Evolutionary conservation across 2,888 invertebrate species (phyloP), one percentile per base, ranked within the genome.

Genomic region (Gymnocheta viridis): DNA sequence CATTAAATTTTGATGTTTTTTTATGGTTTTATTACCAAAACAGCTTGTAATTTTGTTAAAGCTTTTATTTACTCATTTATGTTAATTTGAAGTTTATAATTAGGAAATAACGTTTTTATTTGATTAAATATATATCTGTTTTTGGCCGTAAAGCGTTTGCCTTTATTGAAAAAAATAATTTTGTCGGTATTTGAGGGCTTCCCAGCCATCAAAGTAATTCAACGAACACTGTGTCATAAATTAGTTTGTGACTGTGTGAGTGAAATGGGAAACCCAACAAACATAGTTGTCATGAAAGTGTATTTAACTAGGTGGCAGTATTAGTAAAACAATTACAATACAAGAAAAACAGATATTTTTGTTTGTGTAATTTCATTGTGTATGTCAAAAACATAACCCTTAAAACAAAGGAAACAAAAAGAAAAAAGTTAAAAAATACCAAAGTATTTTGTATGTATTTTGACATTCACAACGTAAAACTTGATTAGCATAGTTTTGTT

Each of bases 1-100:
- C 72, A 24, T 41, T 60, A 24, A 82, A 82, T 78, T 78, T 84
- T 76, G 29, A 19, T 44, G 9, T 14, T 56, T 72, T 69, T 81
- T 70, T 67, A 54, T 9, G 49, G 60, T 69, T 76, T 76, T 78
- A 24, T 27, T 24, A 29, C n/a, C 17, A 44, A 81, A 67, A 32
- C 35, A 49, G 12, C 6, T 7, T 32, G 44, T 47, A 51, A 5
- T 38, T 29, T 22, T 2, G 22, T 62, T 27, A 14, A 10, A 47
- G 19, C 5, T 44, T 17, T 44, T 62, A 19, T 44, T 2, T 24
- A 62, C 44, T 54, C 74, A 69, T 74, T 58, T 24, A 66, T 49
- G 10, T 19, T 60, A 19, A 22, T 66, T 5, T 72, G 14, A 38
- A 62, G 29, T 64, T 74, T 73, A 51, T 77, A 66, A 44, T 60